Percentiles rank a stretch among this genome's conserved stretches.
Evolutionary conservation across 1,140 invertebrate species (phyloP).

Genomic region (Aphelenchoides fujianensis): DNA sequence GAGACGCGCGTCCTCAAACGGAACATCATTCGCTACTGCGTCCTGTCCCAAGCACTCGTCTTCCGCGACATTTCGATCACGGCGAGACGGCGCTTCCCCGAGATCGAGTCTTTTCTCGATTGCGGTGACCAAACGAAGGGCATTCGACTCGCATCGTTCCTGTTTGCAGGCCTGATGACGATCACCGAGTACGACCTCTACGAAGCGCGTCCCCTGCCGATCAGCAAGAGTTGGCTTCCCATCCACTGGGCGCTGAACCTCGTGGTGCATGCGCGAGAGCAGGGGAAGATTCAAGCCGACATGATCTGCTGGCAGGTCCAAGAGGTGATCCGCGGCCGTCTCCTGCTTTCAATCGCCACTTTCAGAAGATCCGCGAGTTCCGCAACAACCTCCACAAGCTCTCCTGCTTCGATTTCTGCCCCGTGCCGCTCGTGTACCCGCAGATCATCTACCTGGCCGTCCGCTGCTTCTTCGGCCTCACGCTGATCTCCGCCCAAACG

Average conservation of each 20-base stretch:
- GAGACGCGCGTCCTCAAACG: conserved; percentile 17
- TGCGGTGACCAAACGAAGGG: too few species aligned
- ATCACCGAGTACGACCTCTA: conserved; percentile 22
- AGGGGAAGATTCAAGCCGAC: background rate
- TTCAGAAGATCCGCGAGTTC: conserved; percentile 29
- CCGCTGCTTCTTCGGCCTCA: conserved; percentile 42
- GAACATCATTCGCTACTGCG: conserved; percentile 19
- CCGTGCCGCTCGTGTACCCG: conserved; percentile 45
- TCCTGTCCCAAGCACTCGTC: conserved; percentile 24
- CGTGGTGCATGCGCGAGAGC: background rate
- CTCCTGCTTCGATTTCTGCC: too few species aligned
- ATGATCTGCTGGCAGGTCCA: conserved; percentile 15
- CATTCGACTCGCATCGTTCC: background rate
- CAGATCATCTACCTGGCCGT: conserved; percentile 50
- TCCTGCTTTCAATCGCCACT: background rate
- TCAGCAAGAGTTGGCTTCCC: conserved; percentile 16
- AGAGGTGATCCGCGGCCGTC: background rate
- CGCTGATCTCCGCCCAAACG: conserved; percentile 38
- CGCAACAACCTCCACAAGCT: conserved; percentile 16
- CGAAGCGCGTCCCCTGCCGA: conserved; percentile 12
- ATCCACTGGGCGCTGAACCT: conserved; percentile 37
- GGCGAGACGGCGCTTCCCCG: conserved; percentile 42
- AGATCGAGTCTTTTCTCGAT: conserved; percentile 42
- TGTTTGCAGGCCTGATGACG: conserved; percentile 27
- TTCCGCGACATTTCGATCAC: conserved; percentile 47